Conservation (phyloP, 2,113 vertebrate genomes). For the Takifugu flavidus region DNA sequence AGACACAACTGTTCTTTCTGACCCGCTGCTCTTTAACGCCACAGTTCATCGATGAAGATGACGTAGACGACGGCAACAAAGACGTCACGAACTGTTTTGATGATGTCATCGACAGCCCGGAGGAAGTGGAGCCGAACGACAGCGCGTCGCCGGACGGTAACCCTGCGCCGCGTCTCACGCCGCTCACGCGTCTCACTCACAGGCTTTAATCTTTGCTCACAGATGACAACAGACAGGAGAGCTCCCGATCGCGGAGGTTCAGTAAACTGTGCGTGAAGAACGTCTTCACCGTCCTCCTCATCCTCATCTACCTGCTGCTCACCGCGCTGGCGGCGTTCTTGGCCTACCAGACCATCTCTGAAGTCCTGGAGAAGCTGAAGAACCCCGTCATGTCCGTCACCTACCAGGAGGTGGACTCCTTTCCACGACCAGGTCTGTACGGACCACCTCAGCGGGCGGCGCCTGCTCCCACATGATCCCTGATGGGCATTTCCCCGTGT, state of each 20-base stretch:
- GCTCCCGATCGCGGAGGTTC: conserved; percentile 72
- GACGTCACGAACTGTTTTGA: conserved; percentile 55
- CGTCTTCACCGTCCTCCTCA: conserved; percentile 87
- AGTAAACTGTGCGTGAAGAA: conserved; percentile 93
- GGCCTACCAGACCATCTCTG: conserved; percentile 94
- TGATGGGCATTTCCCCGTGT: background rate
- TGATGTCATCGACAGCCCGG: conserved; percentile 53
- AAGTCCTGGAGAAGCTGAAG: conserved; percentile 90
- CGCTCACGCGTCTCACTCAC: no score
- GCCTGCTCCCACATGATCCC: background rate
- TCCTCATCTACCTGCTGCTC: conserved; percentile 91
- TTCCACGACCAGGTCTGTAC: conserved; percentile 84
- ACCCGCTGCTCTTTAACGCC: background rate
- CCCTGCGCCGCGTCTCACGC: no score
- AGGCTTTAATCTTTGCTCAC: conserved; percentile 5
- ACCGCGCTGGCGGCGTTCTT: conserved; percentile 90
- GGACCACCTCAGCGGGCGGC: background rate
- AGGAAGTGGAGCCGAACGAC: conserved; percentile 50
- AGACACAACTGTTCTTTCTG: background rate
- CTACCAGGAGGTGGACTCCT: conserved; percentile 91
- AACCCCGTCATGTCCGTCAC: conserved; percentile 96
- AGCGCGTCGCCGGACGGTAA: conserved; percentile 69
- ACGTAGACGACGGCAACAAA: conserved; percentile 73
- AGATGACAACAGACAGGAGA: conserved; percentile 72
- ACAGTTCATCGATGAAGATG: conserved; percentile 82